phyloP scores from a whole-genome alignment of 2,888 invertebrate genomes.

The Tipula vernalis region DNA sequence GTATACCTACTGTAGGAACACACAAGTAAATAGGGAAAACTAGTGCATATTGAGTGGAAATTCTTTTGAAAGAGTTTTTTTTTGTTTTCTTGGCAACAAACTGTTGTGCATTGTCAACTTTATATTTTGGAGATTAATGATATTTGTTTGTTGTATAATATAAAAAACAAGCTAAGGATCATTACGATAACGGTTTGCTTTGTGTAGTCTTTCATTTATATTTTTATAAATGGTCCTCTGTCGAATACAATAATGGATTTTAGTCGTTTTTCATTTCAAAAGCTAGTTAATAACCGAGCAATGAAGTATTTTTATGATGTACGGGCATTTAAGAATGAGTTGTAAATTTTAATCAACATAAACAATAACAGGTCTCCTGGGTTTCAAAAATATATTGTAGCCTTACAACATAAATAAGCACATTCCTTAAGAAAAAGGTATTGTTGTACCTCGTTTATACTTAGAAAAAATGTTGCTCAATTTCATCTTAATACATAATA shows the following conservation, averaged over 20 bases:
- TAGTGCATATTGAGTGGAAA: neutral
- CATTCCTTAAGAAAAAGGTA: neutral
- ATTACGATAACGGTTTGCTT: neutral
- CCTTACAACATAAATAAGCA: neutral
- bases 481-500: neutral
- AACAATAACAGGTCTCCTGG: neutral
- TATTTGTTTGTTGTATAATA: neutral
- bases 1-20: too few species aligned
- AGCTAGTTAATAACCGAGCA: neutral
- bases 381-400: neutral
- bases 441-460: neutral
- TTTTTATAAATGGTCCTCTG: neutral
- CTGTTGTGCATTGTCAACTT: neutral
- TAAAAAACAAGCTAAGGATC: neutral
- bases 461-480: neutral
- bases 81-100: neutral
- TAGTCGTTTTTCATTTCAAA: neutral
- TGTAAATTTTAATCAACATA: neutral
- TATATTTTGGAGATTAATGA: neutral
- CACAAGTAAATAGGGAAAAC: neutral
- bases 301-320: neutral
- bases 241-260: neutral
- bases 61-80: neutral
- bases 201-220: neutral
- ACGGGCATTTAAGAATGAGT: neutral